A percentile compares a stretch with the other conserved stretches of the same genome.
These are phyloP conservation scores for Seladonia tumulorum DNA, from an alignment of 2,888 invertebrate genomes.

Conservation along the genomic window DNA sequence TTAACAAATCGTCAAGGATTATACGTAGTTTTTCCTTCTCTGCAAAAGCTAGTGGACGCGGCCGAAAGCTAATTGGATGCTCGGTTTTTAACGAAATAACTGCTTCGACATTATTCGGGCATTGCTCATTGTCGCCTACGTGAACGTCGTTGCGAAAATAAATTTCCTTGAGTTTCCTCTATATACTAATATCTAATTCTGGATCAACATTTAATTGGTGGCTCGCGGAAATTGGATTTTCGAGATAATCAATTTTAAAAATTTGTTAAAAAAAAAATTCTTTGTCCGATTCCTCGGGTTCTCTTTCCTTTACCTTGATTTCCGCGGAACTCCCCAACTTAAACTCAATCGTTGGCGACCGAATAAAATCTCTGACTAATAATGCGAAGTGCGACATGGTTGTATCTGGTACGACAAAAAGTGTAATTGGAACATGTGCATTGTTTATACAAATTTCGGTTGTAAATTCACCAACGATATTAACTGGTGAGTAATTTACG, in stretches of 20 bases:
- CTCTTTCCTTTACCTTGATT: too few species aligned
- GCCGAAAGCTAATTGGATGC: not conserved
- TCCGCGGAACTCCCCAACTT: not conserved
- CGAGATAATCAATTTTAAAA: not conserved
- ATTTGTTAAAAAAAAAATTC: not conserved
- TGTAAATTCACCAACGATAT: too few species aligned
- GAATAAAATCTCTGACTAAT: too few species aligned
- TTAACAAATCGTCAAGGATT: not conserved
- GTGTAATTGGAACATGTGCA: too few species aligned
- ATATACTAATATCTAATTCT: not conserved
- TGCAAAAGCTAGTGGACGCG: not conserved
- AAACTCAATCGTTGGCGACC: not conserved
- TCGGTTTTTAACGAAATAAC: not conserved
- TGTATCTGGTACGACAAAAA: too few species aligned
- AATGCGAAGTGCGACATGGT: too few species aligned
- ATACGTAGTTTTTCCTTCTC: constrained; percentile 9
- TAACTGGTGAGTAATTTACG: too few species aligned
- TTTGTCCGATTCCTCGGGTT: not conserved
- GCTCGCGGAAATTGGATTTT: not conserved
- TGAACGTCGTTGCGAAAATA: not conserved
- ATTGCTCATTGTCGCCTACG: not conserved
- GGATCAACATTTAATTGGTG: not conserved
- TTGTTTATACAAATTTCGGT: too few species aligned
- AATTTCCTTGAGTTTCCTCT: not conserved
- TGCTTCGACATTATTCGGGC: not conserved